Conservation (phyloP, 2,113 vertebrate species). For the Tetrax tetrax region DNA sequence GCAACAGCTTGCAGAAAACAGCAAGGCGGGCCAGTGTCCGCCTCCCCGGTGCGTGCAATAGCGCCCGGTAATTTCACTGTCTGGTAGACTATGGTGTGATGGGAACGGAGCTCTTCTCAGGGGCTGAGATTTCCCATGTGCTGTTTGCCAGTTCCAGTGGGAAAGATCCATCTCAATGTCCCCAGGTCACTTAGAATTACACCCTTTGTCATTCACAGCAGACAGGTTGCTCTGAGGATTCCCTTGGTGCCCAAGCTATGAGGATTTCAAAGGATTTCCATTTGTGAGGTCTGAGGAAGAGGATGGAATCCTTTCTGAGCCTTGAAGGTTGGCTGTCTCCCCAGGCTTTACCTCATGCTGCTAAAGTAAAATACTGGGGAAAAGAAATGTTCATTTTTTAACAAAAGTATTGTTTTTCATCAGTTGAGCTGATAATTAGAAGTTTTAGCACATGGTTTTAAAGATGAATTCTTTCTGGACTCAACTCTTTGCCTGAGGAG, state of each 20-base stretch:
- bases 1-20: not conserved
- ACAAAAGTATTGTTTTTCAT: not conserved
- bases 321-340: not conserved
- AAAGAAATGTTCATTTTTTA: not conserved
- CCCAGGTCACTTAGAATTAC: not conserved
- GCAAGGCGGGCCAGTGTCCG: not conserved
- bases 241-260: not conserved
- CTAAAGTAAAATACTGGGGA: not conserved
- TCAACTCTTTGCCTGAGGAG: constrained; percentile 12
- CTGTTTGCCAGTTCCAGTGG: not conserved
- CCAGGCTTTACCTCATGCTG: not conserved
- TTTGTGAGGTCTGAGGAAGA: not conserved
- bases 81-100: not conserved
- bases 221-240: not conserved
- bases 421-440: not conserved
- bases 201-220: not conserved
- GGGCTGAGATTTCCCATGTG: not conserved
- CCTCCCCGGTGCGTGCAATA: not conserved
- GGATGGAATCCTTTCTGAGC: not conserved
- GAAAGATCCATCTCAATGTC: not conserved
- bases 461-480: not conserved
- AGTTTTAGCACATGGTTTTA: not conserved
- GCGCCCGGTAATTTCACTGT: not conserved
- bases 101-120: not conserved
- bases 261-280: not conserved